A percentile compares a stretch with the other conserved stretches of the same genome.
phyloP scores from a whole-genome alignment of 2,797 vertebrate genomes.

The Lateolabrax maculatus region DNA sequence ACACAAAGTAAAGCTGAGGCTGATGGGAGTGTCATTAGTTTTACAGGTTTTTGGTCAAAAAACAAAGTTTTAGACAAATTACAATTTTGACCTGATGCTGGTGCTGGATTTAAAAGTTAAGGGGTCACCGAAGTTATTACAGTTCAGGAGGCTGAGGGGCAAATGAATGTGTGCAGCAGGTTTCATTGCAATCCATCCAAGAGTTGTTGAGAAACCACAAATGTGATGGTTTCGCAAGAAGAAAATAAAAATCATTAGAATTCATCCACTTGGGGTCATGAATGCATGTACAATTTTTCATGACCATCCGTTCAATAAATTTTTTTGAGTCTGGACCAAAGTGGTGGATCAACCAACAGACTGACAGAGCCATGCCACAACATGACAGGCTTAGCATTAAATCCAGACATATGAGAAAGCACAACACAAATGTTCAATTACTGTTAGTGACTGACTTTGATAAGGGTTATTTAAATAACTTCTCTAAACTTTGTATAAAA shows the following conservation, averaged over 20 bases:
- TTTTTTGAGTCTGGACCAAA: constrained; percentile 17
- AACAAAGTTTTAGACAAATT: not conserved
- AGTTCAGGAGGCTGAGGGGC: too few relatives aligned
- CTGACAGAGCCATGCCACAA: not conserved
- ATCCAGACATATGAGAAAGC: not conserved
- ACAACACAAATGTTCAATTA: not conserved
- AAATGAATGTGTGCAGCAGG: too few relatives aligned
- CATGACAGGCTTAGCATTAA: not conserved
- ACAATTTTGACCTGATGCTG: not conserved
- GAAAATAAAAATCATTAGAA: too few relatives aligned
- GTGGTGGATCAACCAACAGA: not conserved
- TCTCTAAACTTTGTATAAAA: not conserved
- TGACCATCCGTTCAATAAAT: not conserved
- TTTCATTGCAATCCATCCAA: too few relatives aligned
- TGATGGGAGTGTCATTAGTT: not conserved
- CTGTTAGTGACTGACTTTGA: not conserved
- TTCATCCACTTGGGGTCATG: not conserved
- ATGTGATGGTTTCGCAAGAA: too few relatives aligned
- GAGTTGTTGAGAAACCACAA: too few relatives aligned
- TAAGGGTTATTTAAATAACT: not conserved
- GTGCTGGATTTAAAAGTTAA: not conserved
- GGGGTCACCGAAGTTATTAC: too few relatives aligned
- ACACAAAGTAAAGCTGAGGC: too few relatives aligned
- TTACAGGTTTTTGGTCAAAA: constrained; percentile 1
- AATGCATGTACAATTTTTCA: not conserved